Evolutionary conservation across 2,888 invertebrate genomes (phyloP), one percentile per base, ranked within the genome.

Genomic region (Drosophila siamana): DNA sequence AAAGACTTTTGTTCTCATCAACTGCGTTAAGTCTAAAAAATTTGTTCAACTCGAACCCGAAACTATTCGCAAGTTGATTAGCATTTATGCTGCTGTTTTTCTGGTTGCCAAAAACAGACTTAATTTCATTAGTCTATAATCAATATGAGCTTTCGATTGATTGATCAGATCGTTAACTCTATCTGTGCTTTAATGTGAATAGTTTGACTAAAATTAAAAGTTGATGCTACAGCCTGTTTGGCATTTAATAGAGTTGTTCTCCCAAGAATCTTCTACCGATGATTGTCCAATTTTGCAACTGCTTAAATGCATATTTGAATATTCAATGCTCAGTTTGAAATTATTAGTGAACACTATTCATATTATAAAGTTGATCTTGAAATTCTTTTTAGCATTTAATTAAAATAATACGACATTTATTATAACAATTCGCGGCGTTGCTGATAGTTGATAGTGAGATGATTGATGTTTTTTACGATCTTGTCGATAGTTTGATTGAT

Each of bases 1-100:
- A 28, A 16, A 2, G 16, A n/a, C 28, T 52, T n/a, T 52, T 41
- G 26, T 40, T 41, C 9, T 22, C 36, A 16, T 15, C 8, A 28
- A n/a, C n/a, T n/a, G n/a, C n/a, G n/a, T n/a, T n/a, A n/a, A 28
- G 19, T 3, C 24, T 4, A 24, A 24, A 11, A 43, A 11, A 5
- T 16, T n/a, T 19, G n/a, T 13, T 22, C 22, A 2, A 7, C n/a
- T n/a, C n/a, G n/a, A n/a, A 40, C 5, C 8, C 2, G 9, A 40
- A 40, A 9, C 4, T 4, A 30, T 62, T 57, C 3, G 13, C 16
- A 41, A 56, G 40, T 8, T 26, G 15, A 62, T 41, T 8, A 26
- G 11, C 5, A 41, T 19, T 13, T 36, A 26, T 26, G 26, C 13
- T 2, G 9, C 19, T 36, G 7, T 11, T 33, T 57, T 41, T 26